Conservation (phyloP, 2,797 vertebrate species). For the Sebastes taczanowskii region DNA sequence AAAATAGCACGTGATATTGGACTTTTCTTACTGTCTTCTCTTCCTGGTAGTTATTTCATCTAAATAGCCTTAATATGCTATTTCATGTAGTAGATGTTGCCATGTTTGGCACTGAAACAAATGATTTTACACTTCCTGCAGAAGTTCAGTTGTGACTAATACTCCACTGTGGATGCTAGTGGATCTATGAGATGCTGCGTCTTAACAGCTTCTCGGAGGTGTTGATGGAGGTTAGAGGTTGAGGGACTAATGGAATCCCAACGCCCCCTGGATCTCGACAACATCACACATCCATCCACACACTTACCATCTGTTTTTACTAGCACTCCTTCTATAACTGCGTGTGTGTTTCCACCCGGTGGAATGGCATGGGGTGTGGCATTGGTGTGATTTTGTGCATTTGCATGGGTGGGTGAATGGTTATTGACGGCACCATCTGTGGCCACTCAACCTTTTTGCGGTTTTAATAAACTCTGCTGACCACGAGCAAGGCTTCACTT, state of each 20-base stretch:
- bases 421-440: slow-evolving; percentile 83
- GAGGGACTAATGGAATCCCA: slow-evolving; percentile 54
- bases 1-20: background rate
- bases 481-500: slow-evolving; percentile 43
- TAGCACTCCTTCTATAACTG: slow-evolving; percentile 9
- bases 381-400: slow-evolving; percentile 43
- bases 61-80: background rate
- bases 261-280: slow-evolving; percentile 36
- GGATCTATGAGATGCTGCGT: background rate
- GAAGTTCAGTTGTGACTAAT: background rate
- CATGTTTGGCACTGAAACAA: background rate
- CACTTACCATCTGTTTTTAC: slow-evolving; percentile 63
- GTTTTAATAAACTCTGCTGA: slow-evolving; percentile 80
- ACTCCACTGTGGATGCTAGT: background rate
- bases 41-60: background rate
- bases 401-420: slow-evolving; percentile 63
- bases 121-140: background rate
- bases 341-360: slow-evolving; percentile 20
- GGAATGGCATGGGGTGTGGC: slow-evolving; percentile 53
- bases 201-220: slow-evolving; percentile 36
- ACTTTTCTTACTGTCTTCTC: background rate
- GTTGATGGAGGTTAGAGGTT: slow-evolving; percentile 44
- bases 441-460: slow-evolving; percentile 67
- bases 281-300: slow-evolving; percentile 42
- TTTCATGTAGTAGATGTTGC: background rate